phyloP scores from a whole-genome alignment of 2,888 invertebrate genomes.

The Melieria omissa region DNA sequence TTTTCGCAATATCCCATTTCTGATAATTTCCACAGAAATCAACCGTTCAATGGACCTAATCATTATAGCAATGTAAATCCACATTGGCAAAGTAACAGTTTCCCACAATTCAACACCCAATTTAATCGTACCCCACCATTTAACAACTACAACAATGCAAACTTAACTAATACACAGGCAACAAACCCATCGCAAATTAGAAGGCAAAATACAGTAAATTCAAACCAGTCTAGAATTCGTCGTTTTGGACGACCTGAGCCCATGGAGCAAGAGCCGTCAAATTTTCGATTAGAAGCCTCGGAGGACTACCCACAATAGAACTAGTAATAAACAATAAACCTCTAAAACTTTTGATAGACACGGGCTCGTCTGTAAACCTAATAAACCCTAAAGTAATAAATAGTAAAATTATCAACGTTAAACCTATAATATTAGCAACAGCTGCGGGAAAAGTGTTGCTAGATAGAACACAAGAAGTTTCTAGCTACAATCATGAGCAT shows the following conservation, averaged over 20 bases:
- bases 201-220: conserved; percentile 13
- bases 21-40: not conserved
- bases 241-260: conserved; percentile 31
- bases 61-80: not conserved
- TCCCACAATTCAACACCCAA: not conserved
- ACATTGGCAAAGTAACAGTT: not conserved
- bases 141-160: not conserved
- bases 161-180: not conserved
- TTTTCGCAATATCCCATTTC: not conserved
- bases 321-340: conserved; percentile 15
- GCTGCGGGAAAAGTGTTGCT: conserved; percentile 15
- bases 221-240: conserved; percentile 33
- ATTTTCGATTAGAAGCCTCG: conserved; percentile 36
- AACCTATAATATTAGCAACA: conserved; percentile 26
- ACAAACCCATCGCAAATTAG: not conserved
- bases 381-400: conserved; percentile 20
- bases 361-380: conserved; percentile 28
- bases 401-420: conserved; percentile 9
- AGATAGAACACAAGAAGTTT: conserved; percentile 5
- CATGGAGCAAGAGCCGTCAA: conserved; percentile 33
- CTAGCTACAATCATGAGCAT: not conserved
- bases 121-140: not conserved
- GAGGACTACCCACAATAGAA: conserved; percentile 27
- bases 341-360: conserved; percentile 26
- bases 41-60: not conserved